Percentiles rank a stretch among this genome's conserved stretches.
Conservation (phyloP, 2,888 invertebrate genomes). For the Periphyllus acericola region DNA sequence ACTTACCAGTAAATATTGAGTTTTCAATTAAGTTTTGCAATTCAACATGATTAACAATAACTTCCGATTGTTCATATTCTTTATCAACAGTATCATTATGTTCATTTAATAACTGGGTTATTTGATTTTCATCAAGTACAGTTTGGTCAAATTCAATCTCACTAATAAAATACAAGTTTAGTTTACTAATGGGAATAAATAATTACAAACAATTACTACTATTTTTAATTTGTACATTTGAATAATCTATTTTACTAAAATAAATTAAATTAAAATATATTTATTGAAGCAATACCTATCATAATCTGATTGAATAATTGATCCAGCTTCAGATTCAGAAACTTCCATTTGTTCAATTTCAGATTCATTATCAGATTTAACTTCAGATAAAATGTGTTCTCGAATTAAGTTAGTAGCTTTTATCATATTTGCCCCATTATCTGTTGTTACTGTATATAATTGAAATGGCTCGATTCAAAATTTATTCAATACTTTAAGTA, state of each 20-base stretch:
- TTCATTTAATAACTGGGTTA: background rate
- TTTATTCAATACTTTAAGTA: background rate
- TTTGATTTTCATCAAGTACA: background rate
- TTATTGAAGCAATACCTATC: no score
- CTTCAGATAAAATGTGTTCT: background rate
- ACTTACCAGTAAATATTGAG: constrained; percentile 11
- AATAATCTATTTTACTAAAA: background rate
- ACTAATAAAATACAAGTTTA: no score
- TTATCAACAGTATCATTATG: background rate
- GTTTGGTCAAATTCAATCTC: no score
- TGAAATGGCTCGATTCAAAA: background rate
- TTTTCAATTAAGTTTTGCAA: background rate
- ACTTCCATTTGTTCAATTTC: no score
- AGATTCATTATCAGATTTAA: no score
- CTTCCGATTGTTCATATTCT: constrained; percentile 3
- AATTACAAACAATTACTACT: no score
- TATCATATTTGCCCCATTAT: constrained; percentile 4
- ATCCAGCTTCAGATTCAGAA: no score
- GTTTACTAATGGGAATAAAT: no score
- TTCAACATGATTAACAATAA: background rate
- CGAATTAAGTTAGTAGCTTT: constrained; percentile 5
- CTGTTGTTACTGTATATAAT: constrained; percentile 6
- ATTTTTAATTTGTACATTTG: background rate
- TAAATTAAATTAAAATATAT: no score
- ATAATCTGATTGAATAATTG: no score